Evolutionary conservation across 1,140 invertebrate species (phyloP), one percentile per base, ranked within the genome.

Genomic region (Drosophila miranda): DNA sequence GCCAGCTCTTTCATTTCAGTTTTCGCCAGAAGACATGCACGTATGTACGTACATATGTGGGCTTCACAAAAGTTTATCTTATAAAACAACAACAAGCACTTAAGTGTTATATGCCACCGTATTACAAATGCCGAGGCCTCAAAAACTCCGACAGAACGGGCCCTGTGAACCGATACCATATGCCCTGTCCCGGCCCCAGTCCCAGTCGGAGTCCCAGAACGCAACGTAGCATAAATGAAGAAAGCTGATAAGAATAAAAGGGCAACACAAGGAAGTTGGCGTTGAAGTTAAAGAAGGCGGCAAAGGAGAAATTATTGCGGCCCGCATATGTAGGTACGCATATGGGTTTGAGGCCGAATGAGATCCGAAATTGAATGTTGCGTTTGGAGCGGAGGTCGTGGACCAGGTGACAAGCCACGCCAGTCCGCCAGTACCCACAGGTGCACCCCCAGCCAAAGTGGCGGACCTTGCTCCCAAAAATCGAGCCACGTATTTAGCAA

Each of bases 21-120:
- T 68, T 42, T 46, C 45, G 45, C 28, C 74, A 70, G 55, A 38
- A 38, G 9, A 38, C 34, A 38, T 2, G 4, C 4, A 38, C 11
- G 11, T 11, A 38, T 3, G 11, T 4, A 38, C 34, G 5, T 5
- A 13, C 11, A 60, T 59, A 75, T 87, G 74, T 80, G 81, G 76
- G 73, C 49, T 73, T 60, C 41, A 60, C 46, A 60, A 78, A 74
- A 78, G 74, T 87, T 87, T 86, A 86, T 86, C 82, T 86, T 87
- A 87, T 82, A 87, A 87, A 87, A 81, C 82, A 86, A 86, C 82
- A 87, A 87, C 82, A 82, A 78, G 78, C 82, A 86, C 82, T 86
- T 86, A 86, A 86, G 82, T 86, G 82, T 86, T 86, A 86, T 87
- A 87, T 86, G 82, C 82, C 82, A 86, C 82, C 82, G 82, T 87